Evolutionary conservation across 2,797 vertebrate genomes (phyloP).

Genomic region (Onychomys arenicola): DNA sequence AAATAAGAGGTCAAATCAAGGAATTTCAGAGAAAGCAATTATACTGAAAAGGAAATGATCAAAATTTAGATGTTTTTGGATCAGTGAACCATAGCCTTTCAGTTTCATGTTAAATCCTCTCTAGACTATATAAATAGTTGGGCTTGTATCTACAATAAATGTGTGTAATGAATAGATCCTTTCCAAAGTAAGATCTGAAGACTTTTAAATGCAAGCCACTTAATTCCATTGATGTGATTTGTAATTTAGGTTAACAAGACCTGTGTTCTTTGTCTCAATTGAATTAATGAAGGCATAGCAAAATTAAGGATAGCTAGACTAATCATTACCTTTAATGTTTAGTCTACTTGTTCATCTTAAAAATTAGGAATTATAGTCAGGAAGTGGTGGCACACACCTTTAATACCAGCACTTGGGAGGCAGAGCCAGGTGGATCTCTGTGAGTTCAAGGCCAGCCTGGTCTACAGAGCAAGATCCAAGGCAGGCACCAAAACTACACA

Average conservation of each 20-base stretch:
- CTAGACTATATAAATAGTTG: neutral
- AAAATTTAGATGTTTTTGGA: neutral
- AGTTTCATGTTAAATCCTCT: neutral
- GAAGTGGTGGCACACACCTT: too few species aligned
- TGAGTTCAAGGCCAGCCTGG: too few species aligned
- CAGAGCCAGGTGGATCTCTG: too few species aligned
- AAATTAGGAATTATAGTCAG: neutral
- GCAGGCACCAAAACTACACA: too few species aligned
- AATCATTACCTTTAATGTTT: neutral
- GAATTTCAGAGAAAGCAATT: neutral
- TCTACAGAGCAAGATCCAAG: too few species aligned
- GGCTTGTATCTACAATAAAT: neutral
- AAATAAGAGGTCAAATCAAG: neutral
- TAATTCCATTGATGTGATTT: slow-evolving; percentile 6
- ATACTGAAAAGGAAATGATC: neutral
- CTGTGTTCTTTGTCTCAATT: neutral
- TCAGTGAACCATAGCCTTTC: neutral
- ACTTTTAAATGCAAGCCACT: neutral
- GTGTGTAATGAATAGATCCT: neutral
- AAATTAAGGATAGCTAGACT: neutral
- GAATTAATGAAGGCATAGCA: neutral
- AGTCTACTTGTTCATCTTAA: neutral
- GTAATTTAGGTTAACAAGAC: neutral
- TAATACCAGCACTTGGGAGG: too few species aligned
- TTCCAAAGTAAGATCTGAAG: neutral